Percentiles rank a stretch among this genome's conserved stretches.
These are phyloP conservation scores for Ceratina calcarata DNA, from an alignment of 1,140 invertebrate species.

Conservation along the genomic window DNA sequence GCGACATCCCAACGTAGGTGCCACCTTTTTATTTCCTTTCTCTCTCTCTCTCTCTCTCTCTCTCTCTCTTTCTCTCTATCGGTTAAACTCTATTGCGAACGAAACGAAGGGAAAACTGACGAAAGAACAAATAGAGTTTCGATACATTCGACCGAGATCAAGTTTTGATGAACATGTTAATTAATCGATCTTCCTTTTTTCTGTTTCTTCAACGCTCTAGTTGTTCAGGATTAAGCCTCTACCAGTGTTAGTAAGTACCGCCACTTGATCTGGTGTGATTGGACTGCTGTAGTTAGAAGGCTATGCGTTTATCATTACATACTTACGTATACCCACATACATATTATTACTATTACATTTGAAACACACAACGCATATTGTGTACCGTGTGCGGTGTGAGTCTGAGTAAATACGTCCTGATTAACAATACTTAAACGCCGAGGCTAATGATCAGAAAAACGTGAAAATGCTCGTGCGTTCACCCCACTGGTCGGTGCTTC, in stretches of 20 bases:
- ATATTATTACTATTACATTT: constrained; percentile 31
- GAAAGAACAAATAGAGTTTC: constrained; percentile 5
- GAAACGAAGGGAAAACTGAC: neutral
- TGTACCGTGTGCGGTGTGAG: constrained; percentile 29
- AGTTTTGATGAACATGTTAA: constrained; percentile 71
- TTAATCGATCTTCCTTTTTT: constrained; percentile 82
- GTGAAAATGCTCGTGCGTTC: neutral
- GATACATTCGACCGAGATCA: constrained; percentile 32
- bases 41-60: neutral
- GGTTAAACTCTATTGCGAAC: constrained; percentile 31
- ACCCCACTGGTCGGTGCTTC: too few relatives aligned
- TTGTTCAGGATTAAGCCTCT: constrained; percentile 98
- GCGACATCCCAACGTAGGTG: constrained; percentile 55
- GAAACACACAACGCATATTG: constrained; percentile 29
- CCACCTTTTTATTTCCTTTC: constrained; percentile 29
- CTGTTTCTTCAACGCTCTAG: constrained; percentile 87
- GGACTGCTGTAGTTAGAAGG: constrained; percentile 81
- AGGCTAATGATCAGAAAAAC: neutral
- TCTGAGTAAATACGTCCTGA: constrained; percentile 36
- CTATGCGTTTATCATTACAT: constrained; percentile 74
- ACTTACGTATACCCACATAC: constrained; percentile 24
- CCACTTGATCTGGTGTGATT: constrained; percentile 83
- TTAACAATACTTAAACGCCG: neutral
- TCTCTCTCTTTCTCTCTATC: neutral
- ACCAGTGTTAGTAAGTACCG: constrained; percentile 97